phyloP scores from a whole-genome alignment of 35 echinoderm and acorn worm species.

The Heliocidaris tuberculata region DNA sequence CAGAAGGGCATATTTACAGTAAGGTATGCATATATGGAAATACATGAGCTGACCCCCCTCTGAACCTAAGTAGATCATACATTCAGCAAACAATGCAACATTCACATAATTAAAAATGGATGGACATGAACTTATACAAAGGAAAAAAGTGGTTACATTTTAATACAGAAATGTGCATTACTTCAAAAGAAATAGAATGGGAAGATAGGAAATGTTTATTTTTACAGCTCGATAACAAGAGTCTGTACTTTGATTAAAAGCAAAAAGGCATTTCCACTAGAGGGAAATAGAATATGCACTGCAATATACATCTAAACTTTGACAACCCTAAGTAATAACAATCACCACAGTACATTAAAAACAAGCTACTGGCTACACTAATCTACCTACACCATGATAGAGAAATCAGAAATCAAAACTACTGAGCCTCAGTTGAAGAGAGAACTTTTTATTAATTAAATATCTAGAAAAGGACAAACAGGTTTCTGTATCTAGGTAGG shows the following conservation, averaged over 20 bases:
- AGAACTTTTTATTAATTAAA: not conserved
- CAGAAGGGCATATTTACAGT: no score
- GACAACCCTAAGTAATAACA: not conserved
- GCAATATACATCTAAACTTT: not conserved
- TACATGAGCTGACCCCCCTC: no score
- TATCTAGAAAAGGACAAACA: not conserved
- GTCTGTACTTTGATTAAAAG: not conserved
- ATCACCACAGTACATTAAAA: not conserved
- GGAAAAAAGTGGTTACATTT: not conserved
- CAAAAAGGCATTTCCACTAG: not conserved
- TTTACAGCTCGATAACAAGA: not conserved
- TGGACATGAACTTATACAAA: not conserved
- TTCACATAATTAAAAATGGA: not conserved
- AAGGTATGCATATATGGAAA: no score
- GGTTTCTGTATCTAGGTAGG: not conserved
- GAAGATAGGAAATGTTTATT: not conserved
- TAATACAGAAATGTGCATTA: not conserved
- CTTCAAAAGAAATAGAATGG: not conserved
- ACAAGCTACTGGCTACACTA: not conserved
- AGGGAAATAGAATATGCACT: not conserved
- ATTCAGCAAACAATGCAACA: not conserved
- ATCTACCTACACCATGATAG: not conserved
- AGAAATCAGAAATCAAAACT: not conserved
- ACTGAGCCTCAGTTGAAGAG: not conserved
- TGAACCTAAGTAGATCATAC: not conserved